Percentiles rank a stretch among this genome's conserved stretches.
These are phyloP conservation scores for Pionites leucogaster DNA, from an alignment of 2,113 vertebrate species.

Conservation along the genomic window DNA sequence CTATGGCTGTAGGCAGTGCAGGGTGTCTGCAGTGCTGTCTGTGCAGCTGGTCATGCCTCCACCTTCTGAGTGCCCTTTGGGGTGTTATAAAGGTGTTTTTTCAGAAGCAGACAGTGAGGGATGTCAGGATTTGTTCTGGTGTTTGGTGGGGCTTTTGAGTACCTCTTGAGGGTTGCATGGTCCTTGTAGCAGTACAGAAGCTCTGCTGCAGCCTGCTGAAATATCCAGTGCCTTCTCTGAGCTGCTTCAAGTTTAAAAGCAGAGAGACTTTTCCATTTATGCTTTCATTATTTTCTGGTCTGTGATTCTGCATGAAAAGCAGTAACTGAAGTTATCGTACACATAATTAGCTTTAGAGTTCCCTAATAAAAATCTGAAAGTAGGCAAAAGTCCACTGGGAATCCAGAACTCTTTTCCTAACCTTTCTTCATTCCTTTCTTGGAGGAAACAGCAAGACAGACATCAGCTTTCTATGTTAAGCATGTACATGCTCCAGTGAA, in stretches of 20 bases:
- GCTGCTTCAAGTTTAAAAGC: neutral
- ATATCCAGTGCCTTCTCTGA: neutral
- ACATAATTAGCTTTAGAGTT: slow-evolving; percentile 11
- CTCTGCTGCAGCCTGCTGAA: neutral
- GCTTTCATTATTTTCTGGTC: slow-evolving; percentile 18
- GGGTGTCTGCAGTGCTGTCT: neutral
- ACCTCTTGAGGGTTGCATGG: rapidly evolving
- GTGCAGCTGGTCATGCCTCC: rapidly evolving
- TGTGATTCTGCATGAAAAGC: slow-evolving; percentile 34
- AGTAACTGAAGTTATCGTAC: neutral
- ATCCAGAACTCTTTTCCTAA: neutral
- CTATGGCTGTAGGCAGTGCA: rapidly evolving
- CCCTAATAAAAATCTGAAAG: slow-evolving; percentile 31
- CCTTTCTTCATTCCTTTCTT: neutral
- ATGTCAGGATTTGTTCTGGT: neutral
- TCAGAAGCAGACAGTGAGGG: neutral
- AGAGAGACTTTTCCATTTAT: neutral
- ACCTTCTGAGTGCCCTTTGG: neutral
- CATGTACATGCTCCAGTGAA: neutral
- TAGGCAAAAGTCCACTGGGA: neutral
- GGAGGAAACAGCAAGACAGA: neutral
- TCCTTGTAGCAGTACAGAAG: neutral
- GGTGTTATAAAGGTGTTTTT: rapidly evolving
- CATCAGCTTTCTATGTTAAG: neutral
- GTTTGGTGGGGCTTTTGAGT: neutral